Percentiles rank a stretch among this genome's conserved stretches.
These are phyloP conservation scores for Actinia tenebrosa DNA, from an alignment of 64 coral and sea anemone species.

Conservation along the genomic window DNA sequence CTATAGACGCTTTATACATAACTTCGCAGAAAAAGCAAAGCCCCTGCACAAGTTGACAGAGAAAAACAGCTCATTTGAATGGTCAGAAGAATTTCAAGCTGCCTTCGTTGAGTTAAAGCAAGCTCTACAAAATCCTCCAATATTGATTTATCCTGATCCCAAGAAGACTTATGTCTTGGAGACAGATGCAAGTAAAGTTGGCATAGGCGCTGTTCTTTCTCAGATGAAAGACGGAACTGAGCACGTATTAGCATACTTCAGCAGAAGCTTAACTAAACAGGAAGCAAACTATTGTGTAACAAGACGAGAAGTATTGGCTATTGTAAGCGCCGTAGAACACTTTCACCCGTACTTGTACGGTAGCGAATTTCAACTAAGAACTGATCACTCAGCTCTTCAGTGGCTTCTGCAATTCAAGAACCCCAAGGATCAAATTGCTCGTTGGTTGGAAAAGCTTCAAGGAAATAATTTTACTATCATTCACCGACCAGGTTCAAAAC, in stretches of 20 bases:
- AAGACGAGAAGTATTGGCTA: constrained; percentile 3
- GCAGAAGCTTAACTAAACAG: background rate
- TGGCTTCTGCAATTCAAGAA: constrained; percentile 46
- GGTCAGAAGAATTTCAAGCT: background rate
- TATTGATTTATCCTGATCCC: constrained; percentile 6
- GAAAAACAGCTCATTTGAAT: background rate
- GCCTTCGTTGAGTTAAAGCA: constrained; percentile 16
- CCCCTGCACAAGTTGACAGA: background rate
- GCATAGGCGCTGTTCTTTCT: constrained; percentile 26
- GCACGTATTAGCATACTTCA: constrained; percentile 26
- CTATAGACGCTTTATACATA: constrained; percentile 14
- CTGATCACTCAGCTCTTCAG: constrained; percentile 23
- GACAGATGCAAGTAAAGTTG: constrained; percentile 27
- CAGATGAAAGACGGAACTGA: constrained; percentile 8
- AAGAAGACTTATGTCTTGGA: constrained; percentile 16
- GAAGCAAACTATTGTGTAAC: constrained; percentile 32
- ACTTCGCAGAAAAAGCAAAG: background rate
- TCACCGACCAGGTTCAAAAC: background rate
- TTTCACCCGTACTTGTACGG: constrained; percentile 46
- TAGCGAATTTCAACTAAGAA: constrained; percentile 18
- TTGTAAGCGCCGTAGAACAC: background rate
- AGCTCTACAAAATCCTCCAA: background rate
- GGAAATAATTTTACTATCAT: constrained; percentile 25
- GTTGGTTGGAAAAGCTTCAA: constrained; percentile 33
- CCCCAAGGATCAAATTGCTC: constrained; percentile 25